Percentiles rank a stretch among this genome's conserved stretches.
Evolutionary conservation across 2,888 invertebrate genomes (phyloP).

Genomic region (Aethes cnicana): DNA sequence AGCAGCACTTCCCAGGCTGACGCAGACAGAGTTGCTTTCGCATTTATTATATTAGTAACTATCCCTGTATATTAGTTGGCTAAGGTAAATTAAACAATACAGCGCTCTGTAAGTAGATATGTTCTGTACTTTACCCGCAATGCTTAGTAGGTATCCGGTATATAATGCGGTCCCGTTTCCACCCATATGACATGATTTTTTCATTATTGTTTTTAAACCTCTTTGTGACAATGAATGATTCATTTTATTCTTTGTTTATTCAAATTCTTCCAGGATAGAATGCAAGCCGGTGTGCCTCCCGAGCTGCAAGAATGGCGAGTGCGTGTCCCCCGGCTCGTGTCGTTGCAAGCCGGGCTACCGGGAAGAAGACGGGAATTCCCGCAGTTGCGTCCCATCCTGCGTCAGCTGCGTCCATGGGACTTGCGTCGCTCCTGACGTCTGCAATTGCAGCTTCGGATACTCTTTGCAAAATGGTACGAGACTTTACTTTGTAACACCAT

Average conservation of each 20-base stretch:
- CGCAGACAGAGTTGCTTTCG: too few species aligned
- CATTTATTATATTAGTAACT: too few species aligned
- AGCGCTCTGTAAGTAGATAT: too few species aligned
- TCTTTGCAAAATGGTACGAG: slow-evolving; percentile 36
- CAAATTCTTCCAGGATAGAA: slow-evolving; percentile 33
- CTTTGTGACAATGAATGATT: slow-evolving; percentile 1
- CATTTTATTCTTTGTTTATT: slow-evolving; percentile 22
- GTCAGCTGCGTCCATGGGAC: slow-evolving; percentile 38
- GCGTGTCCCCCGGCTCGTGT: slow-evolving; percentile 42
- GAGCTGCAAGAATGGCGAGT: slow-evolving; percentile 45
- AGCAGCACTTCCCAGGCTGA: too few species aligned
- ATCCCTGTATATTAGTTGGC: too few species aligned
- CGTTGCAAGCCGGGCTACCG: slow-evolving; percentile 39
- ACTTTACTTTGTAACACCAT: too few species aligned
- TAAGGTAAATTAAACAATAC: too few species aligned
- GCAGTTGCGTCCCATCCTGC: slow-evolving; percentile 37
- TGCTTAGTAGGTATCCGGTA: too few species aligned
- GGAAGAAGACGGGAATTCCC: background rate
- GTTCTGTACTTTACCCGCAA: too few species aligned
- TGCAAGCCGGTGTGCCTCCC: slow-evolving; percentile 50
- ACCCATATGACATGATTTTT: too few species aligned
- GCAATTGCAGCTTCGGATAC: slow-evolving; percentile 52
- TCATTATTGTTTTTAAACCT: too few species aligned
- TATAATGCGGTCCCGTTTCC: too few species aligned
- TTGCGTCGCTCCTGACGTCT: slow-evolving; percentile 50